Percentiles rank a stretch among this genome's conserved stretches.
These are phyloP conservation scores for Myripristis jacobus DNA, from an alignment of 2,797 vertebrate species.

Conservation along the genomic window DNA sequence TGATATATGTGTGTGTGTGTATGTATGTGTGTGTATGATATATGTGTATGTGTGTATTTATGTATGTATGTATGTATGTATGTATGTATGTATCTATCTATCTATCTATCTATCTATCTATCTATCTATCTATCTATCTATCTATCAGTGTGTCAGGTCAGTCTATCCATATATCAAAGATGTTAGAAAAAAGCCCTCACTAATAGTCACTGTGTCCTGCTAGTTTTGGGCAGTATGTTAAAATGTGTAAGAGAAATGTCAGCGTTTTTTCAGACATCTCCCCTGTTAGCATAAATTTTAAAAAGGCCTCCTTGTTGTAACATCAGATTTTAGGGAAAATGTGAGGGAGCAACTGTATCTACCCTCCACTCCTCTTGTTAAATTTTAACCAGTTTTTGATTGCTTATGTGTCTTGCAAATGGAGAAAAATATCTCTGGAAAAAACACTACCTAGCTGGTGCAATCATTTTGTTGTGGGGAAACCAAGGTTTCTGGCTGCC, in stretches of 20 bases:
- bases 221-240: too few relatives aligned
- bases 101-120: not conserved
- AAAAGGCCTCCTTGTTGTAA: too few relatives aligned
- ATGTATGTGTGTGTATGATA: not conserved
- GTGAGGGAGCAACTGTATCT: too few relatives aligned
- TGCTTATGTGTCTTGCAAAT: not conserved
- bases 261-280: too few relatives aligned
- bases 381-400: not conserved
- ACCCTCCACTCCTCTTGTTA: not conserved
- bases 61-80: not conserved
- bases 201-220: too few relatives aligned
- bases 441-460: not conserved
- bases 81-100: constrained; percentile 5
- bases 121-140: not conserved
- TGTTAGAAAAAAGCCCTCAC: too few relatives aligned
- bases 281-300: too few relatives aligned
- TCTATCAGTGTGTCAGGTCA: too few relatives aligned
- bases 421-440: not conserved
- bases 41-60: constrained; percentile 4
- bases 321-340: too few relatives aligned
- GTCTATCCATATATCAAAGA: not conserved
- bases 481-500: constrained; percentile 4
- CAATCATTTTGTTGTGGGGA: constrained; percentile 1
- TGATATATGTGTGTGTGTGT: not conserved
- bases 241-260: too few relatives aligned